Base-by-base conservation (phyloP, 1,140 invertebrate genomes). In the Polypedilum pembai region DNA sequence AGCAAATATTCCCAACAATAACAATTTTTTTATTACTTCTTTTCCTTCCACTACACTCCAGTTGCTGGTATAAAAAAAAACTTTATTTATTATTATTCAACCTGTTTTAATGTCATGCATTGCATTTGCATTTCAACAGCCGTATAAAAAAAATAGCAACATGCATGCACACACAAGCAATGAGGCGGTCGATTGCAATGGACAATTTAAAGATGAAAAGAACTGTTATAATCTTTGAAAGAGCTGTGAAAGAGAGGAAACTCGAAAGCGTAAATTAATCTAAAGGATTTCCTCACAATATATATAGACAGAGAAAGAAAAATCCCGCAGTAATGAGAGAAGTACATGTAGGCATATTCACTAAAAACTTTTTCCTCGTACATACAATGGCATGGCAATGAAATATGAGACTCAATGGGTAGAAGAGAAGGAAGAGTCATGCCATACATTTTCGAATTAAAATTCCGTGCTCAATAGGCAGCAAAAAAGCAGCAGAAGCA, bases 381-480 rank as follows among this genome's bases (percentile, higher is more conserved):
- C n/a, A 15, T 8, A 69, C 18, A 20, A 18, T 69, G 15, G 10
- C 8, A 20, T 69, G 17, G 17, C 65, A 69, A 69, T 69, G 65
- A 69, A 69, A 69, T 18, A 69, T 69, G 65, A 69, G 8, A n/a
- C 17, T 18, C 8, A 20, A 21, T 69, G 65, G 65, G 15, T 21
- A 18, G 18, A 66, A 1, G 63, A 65, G 56, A n/a, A 66, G 18
- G 10, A 18, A 18, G 17, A 7, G 20, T 10, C 65, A 7, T 21
- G 20, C 20, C 10, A 21, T n/a, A 69, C 65, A 69, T 69, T 69
- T 69, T 69, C 15, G 17, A 69, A 69, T 69, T 69, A 69, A 69
- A 69, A 69, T 69, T 69, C 65, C 65, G 15, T 69, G 65, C 17
- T 69, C 65, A 69, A 69, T 69, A 69, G 65, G 65, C 65, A 69